These are phyloP conservation scores for Magallana gigas DNA, from an alignment of 1,140 invertebrate genomes.

Conservation along the genomic window DNA sequence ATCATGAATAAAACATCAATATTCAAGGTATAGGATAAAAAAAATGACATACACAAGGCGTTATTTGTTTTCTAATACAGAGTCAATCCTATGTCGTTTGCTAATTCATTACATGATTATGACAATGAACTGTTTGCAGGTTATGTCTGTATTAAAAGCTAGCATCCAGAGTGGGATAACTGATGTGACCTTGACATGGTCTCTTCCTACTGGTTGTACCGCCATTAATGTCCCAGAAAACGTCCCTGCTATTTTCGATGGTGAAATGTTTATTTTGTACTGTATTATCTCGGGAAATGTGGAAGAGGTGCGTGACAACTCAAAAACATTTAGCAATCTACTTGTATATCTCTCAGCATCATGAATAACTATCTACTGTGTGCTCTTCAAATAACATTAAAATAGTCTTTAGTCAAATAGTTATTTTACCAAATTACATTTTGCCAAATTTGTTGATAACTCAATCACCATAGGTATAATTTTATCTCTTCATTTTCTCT, in stretches of 20 bases:
- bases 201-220: constrained; percentile 5
- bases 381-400: not conserved
- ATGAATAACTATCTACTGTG: not conserved
- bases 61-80: not conserved
- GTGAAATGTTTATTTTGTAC: constrained; percentile 40
- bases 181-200: constrained; percentile 12
- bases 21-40: not conserved
- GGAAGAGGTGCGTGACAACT: not conserved
- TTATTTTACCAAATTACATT: not conserved
- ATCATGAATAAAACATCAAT: not conserved
- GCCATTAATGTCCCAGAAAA: not conserved
- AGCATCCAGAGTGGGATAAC: constrained; percentile 13
- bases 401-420: not conserved
- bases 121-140: not conserved
- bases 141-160: constrained; percentile 37
- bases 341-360: not conserved
- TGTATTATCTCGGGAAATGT: not conserved
- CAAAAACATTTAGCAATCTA: not conserved
- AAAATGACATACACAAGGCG: not conserved
- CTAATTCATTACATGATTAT: too few species aligned
- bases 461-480: not conserved
- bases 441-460: not conserved
- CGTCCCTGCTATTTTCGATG: constrained; percentile 22
- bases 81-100: too few species aligned
- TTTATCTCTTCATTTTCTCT: not conserved